These are phyloP conservation scores for Allophyes oxyacanthae DNA, from an alignment of 2,888 invertebrate genomes.

Conservation along the genomic window DNA sequence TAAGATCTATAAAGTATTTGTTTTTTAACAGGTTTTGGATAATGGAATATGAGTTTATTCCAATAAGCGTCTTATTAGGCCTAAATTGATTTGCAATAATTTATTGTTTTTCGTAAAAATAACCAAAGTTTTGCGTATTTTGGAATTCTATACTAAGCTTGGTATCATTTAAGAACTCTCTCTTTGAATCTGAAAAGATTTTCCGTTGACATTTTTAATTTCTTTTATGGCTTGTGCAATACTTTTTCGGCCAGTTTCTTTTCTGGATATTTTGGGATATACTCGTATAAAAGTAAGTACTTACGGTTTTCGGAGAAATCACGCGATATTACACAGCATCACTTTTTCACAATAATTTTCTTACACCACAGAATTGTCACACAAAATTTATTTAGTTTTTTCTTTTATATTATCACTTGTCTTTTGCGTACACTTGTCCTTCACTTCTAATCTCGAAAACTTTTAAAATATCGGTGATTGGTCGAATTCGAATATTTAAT, in stretches of 20 bases:
- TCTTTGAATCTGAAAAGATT: neutral
- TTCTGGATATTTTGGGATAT: neutral
- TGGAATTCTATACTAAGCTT: neutral
- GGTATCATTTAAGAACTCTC: neutral
- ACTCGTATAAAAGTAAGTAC: constrained; percentile 61
- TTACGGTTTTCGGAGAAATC: constrained; percentile 76
- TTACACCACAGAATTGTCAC: constrained; percentile 72
- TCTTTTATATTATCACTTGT: constrained; percentile 55
- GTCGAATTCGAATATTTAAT: constrained; percentile 49
- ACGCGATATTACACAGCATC: constrained; percentile 78
- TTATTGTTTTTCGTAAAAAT: constrained; percentile 1
- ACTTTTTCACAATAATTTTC: constrained; percentile 76
- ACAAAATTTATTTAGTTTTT: constrained; percentile 56
- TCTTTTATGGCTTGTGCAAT: neutral
- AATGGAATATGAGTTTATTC: constrained; percentile 29
- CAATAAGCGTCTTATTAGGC: constrained; percentile 68
- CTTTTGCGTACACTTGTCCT: constrained; percentile 61
- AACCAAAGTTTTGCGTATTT: neutral
- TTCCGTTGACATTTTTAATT: neutral
- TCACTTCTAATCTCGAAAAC: constrained; percentile 35
- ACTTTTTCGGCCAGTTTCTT: neutral
- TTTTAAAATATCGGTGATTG: constrained; percentile 34
- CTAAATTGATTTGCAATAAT: constrained; percentile 51
- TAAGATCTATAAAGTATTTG: neutral
- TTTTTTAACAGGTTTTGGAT: neutral